Base-by-base conservation (phyloP, 2,113 vertebrate genomes). In the Pampusana beccarii region DNA sequence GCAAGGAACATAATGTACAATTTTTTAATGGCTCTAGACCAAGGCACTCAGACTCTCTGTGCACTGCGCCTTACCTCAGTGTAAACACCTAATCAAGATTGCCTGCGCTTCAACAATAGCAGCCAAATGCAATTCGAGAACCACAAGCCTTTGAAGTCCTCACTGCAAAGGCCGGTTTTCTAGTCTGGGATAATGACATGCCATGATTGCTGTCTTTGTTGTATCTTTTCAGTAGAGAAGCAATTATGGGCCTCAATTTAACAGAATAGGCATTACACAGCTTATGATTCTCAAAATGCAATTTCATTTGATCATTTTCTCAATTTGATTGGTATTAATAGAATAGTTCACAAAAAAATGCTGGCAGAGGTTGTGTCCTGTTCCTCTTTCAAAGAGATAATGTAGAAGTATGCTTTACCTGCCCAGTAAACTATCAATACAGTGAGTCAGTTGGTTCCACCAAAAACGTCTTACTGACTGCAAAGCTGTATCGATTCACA, bases 11-110 rank as follows among this genome's bases (percentile, higher is more conserved):
- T 99, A 99, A 99, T 99, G 99, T 99, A 99, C 99, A 99, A 99
- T 99, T 99, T 99, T 99, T 99, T 99, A 99, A 99, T 99, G 99
- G 99, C 99, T 99, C 99, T 99, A 99, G 99, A 99, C 98, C 98
- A 98, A 98, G 98, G 99, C 99, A 99, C 98, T 98, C 98, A 98
- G 99, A 98, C 98, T 98, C 98, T 98, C 95, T 98, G 98, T 98
- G 99, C 99, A 98, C 99, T 98, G 98, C 97, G 98, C 98, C 98
- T 99, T 98, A 97, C 98, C 98, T 99, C 98, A 97, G 99, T 99
- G 99, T 99, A 99, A 99, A 99, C 99, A 99, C 99, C 99, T 99
- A 97, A 99, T 99, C 99, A 99, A 99, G 99, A 99, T 99, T 99
- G 99, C 99, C 99, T 98, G 98, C 80, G 98, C 98, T 98, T 96